phyloP scores from a whole-genome alignment of 2,113 vertebrate genomes.

The Prinia subflava region DNA sequence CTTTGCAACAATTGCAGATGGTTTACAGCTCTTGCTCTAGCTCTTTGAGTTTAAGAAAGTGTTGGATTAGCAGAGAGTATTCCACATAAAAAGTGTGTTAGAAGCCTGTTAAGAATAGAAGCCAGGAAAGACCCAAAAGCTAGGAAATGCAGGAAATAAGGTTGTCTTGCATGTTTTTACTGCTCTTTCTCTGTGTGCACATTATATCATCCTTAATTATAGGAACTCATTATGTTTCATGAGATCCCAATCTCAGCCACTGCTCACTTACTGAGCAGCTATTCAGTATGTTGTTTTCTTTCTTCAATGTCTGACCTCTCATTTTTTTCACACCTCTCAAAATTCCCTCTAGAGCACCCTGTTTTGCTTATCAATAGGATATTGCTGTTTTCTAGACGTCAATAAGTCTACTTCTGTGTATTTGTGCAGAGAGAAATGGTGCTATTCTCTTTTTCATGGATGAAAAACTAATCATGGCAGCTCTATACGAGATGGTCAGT shows the following conservation, averaged over 20 bases:
- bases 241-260: not conserved
- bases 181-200: not conserved
- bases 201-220: not conserved
- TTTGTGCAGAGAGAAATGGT: not conserved
- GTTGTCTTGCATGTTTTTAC: slow-evolving; percentile 2
- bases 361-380: not conserved
- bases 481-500: not conserved
- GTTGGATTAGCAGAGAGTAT: not conserved
- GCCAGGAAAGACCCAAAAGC: not conserved
- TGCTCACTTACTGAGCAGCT: not conserved
- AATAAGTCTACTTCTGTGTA: not conserved
- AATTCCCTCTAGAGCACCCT: not conserved
- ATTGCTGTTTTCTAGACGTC: not conserved
- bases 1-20: not conserved
- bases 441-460: not conserved
- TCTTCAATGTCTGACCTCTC: not conserved
- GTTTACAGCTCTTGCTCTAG: not conserved
- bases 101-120: not conserved
- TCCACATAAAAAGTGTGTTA: not conserved
- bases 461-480: not conserved
- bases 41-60: not conserved
- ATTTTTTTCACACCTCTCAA: not conserved
- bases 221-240: not conserved
- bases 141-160: not conserved
- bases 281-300: not conserved